phyloP scores from a whole-genome alignment of 2,113 vertebrate species.

The Dicrurus megarhynchus region DNA sequence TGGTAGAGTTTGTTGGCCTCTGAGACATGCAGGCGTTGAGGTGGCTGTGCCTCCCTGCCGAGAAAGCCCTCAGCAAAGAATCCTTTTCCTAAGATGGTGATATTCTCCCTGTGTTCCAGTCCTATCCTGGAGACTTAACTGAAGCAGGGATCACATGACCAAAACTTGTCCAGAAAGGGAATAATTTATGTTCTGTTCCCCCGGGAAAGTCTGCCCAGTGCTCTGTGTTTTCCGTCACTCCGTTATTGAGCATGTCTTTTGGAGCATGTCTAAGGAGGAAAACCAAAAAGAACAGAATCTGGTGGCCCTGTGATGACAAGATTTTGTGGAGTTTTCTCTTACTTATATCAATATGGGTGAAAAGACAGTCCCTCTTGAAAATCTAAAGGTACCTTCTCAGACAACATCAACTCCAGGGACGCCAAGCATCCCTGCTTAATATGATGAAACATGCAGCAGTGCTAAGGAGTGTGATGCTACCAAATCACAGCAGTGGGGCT shows the following conservation, averaged over 20 bases:
- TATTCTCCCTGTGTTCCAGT: neutral
- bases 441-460: neutral
- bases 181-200: neutral
- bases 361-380: neutral
- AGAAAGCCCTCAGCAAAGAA: neutral
- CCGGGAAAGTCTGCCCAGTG: neutral
- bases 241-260: fast-evolving
- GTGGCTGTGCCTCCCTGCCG: fast-evolving
- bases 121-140: neutral
- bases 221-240: neutral
- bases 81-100: neutral
- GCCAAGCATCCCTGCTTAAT: neutral
- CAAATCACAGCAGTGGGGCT: neutral
- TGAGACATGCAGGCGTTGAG: fast-evolving
- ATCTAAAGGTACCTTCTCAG: neutral
- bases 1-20: neutral
- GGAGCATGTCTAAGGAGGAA: neutral
- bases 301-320: neutral
- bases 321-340: neutral
- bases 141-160: neutral
- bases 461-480: neutral
- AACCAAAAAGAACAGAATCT: neutral
- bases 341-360: neutral
- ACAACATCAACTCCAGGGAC: neutral
- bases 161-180: neutral